Base-by-base conservation (phyloP, 2,888 invertebrate species). In the Amitus sp. region DNA sequence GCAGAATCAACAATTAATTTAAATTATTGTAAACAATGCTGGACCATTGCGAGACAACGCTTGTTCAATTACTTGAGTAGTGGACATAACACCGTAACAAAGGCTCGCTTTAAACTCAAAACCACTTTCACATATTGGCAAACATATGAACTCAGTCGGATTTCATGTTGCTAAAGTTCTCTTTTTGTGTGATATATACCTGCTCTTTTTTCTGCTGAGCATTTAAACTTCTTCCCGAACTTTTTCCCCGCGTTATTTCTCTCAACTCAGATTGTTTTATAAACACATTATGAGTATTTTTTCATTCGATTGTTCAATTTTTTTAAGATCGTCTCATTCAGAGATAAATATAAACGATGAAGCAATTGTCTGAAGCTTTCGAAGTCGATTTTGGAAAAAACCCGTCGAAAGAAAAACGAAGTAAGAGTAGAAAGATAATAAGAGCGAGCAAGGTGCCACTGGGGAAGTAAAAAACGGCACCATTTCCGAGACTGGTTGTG, bases 401-500 rank as follows among this genome's bases (percentile, higher is more conserved):
- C 2, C 3, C 5, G 9, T 9, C n/a, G 2, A 9, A 33, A 33
- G 12, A 33, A 54, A 56, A 64, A 54, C 46, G 46, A 19, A 18
- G 52, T 64, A 60, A 68, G 66, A 66, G 56, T 49, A 47, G 43
- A 52, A 43, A 37, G 55, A 59, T 59, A 58, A 62, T 59, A 65
- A 60, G 51, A 62, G 54, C 48, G 42, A 40, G 17, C 53, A 7
- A 47, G 46, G 42, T 47, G 23, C 37, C 37, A 3, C 10, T 9
- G 47, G 45, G 56, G 45, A n/a, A 52, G 56, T 60, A 66, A 67
- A 65, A 67, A 69, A 69, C 23, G 28, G 56, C 55, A 51, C 54
- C 42, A 58, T 61, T 63, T 58, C 54, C 66, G 33, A 9, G 43
- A 52, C 60, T 66, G 65, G 64, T 63, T 66, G 62, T 69, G 67